Evolutionary conservation across 53 echinoderm and acorn worm species (phyloP).

Genomic region (Paracentrotus lividus): DNA sequence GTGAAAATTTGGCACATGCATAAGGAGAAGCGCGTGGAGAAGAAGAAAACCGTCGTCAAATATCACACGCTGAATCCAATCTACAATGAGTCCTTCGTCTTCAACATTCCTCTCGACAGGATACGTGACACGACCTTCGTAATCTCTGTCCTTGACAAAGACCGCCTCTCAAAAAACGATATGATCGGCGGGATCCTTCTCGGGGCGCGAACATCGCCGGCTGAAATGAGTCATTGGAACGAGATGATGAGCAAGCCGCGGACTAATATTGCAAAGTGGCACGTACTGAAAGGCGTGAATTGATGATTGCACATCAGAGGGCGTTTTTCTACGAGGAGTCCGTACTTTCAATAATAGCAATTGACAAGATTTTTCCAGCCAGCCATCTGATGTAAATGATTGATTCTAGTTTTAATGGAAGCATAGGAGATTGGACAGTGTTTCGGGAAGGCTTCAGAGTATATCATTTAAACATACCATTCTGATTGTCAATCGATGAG

Average conservation of each 20-base stretch:
- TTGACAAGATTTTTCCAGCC: neutral
- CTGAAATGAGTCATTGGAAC: constrained; percentile 93
- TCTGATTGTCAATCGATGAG: too few relatives aligned
- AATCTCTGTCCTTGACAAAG: constrained; percentile 92
- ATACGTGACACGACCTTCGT: constrained; percentile 95
- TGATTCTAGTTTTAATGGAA: neutral
- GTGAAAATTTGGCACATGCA: constrained; percentile 98
- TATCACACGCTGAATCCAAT: constrained; percentile 97
- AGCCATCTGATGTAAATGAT: neutral
- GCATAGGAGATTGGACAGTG: neutral
- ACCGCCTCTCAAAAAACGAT: constrained; percentile 92
- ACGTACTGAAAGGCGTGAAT: constrained; percentile 92
- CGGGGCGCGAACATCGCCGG: constrained; percentile 86
- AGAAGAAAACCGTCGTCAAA: constrained; percentile 95
- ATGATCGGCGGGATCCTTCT: constrained; percentile 94
- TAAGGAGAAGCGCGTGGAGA: constrained; percentile 95
- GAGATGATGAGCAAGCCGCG: constrained; percentile 96
- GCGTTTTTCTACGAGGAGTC: neutral
- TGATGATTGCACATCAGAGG: constrained; percentile 58
- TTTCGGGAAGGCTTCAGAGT: too few relatives aligned
- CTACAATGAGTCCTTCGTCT: constrained; percentile 97
- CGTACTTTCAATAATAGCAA: neutral
- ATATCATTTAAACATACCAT: too few relatives aligned
- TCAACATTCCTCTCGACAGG: constrained; percentile 91
- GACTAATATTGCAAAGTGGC: constrained; percentile 97